Base-by-base conservation (phyloP, 92 coral and sea anemone species). In the Porites rus region DNA sequence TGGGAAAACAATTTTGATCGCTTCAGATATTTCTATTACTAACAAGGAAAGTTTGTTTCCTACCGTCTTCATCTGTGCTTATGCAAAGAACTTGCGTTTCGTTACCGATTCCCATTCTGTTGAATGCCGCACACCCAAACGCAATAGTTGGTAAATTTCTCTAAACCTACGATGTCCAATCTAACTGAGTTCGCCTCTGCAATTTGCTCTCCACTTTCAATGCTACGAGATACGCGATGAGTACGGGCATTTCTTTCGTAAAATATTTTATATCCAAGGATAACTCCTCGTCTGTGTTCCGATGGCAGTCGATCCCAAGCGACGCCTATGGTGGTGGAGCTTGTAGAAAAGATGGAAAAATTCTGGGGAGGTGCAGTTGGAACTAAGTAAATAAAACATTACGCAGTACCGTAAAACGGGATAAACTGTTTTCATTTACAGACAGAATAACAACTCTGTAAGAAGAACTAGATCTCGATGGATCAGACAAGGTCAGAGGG, bases 121-220 rank as follows among this genome's bases (percentile, higher is more conserved):
- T 90, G 56, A 86, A 86, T 13, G 90, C 93, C 69, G 53, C 11
- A 52, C 80, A n/a, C 75, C 38, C 19, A 24, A 22, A 90, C 76
- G 20, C 81, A 86, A 28, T 90, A 90, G 38, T 71, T 83, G 12
- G 88, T 75, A 46, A 74, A 90, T 28, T 86, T 82, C 67, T 81
- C 85, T 60, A 90, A 7, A 10, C 85, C 79, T n/a, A 11, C 59
- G 31, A 81, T 0, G 51, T 69, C 75, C 20, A 5, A 11, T 43
- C 71, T 24, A 13, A 79, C 64, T 60, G 2, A 10, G 21, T 0
- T 25, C 1, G 38, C 65, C 0, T 66, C n/a, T 14, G 7, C 64
- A 0, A 8, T 21, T 22, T 4, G 46, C 10, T 17, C 14, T 51
- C 3, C 74, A 13, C 22, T 3, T 9, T 81, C 46, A 8, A 2